Evolutionary conservation across 1,140 invertebrate species (phyloP).

Genomic region (Drosophila athabasca): DNA sequence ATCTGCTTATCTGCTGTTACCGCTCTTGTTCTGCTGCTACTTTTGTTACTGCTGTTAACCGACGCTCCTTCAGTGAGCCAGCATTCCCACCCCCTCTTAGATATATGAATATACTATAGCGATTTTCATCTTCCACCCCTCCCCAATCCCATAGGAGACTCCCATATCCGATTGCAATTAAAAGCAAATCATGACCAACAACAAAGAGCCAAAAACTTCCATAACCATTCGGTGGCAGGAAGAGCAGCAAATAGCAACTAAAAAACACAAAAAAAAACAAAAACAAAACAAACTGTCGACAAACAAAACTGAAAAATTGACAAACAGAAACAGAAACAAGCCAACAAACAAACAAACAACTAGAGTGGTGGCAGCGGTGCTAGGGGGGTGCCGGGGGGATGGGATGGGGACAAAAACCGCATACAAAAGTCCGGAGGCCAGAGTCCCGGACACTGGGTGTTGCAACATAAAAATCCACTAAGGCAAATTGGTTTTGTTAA

Average conservation of each 20-base stretch:
- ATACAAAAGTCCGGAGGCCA: conserved; percentile 33
- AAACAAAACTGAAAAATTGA: conserved; percentile 33
- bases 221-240: neutral
- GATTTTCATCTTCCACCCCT: no score
- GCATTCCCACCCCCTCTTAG: no score
- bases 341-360: conserved; percentile 20
- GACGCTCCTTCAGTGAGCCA: no score
- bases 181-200: neutral
- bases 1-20: no score
- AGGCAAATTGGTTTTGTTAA: conserved; percentile 72
- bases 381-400: no score
- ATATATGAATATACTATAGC: no score
- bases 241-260: conserved; percentile 1
- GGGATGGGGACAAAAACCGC: conserved; percentile 22
- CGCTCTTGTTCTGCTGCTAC: no score
- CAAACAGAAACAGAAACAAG: conserved; percentile 5
- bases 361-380: no score
- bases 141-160: no score
- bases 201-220: neutral
- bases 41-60: no score
- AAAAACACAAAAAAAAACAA: neutral
- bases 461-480: conserved; percentile 65
- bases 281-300: conserved; percentile 1
- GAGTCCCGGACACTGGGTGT: conserved; percentile 38
- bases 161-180: conserved; percentile 19